Base-by-base conservation (phyloP, 2,113 vertebrate genomes). In the Alectura lathami region DNA sequence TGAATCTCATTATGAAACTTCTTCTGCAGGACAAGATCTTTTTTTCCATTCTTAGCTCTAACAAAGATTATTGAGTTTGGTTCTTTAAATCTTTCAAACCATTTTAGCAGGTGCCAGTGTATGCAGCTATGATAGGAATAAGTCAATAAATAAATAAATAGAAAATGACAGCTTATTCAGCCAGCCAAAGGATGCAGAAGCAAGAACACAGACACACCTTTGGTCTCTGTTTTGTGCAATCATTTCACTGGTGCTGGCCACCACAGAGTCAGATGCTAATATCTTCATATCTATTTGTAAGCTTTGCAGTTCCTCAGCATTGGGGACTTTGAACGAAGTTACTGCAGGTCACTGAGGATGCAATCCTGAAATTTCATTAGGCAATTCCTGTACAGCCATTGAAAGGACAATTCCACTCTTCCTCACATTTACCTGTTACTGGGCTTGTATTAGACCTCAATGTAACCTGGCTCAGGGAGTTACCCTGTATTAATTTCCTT, bases 401-500 rank as follows among this genome's bases (percentile, higher is more conserved):
- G 13, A 76, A 80, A 77, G 11, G 2, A 24, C 0, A 2, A 4
- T 45, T 56, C 18, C 9, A 7, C 3, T 42, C 3, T 2, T 17
- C 12, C 14, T 12, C 29, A 2, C 18, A 13, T n/a, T 38, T 54
- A 4, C 26, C 14, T 77, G 9, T 24, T 4, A 9, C 47, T 13
- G 11, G 36, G 21, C 11, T 27, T 3, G 26, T 34, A 9, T 29
- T 32, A 23, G 18, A 23, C 0, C 27, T 42, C 27, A 8, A 3
- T n/a, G 17, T 13, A 32, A 38, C 4, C 11, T 30, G 14, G 16
- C 4, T 26, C n/a, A 16, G 17, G 23, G 9, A 48, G 5, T 10
- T 86, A 16, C 0, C 0, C 4, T 40, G 9, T 20, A 9, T 8
- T 24, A 14, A 1, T 22, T 10, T 16, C 53, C 27, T 66, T 47